Conservation (phyloP, 2,797 vertebrate genomes). For the Oryzias dopingdopingensis region DNA sequence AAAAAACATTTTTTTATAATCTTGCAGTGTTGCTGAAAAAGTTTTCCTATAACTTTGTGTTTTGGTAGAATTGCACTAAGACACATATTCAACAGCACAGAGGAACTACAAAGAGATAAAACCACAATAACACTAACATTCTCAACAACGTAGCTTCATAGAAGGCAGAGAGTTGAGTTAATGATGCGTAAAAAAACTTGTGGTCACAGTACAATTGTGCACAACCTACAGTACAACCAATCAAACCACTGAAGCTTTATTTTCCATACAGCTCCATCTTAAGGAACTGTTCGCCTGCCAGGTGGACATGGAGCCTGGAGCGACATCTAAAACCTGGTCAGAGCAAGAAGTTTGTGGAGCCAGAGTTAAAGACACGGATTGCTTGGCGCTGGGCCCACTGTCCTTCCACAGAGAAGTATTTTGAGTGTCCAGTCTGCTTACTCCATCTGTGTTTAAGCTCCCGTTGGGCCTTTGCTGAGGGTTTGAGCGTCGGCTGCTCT, state of each 20-base stretch:
- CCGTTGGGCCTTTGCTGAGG: conserved; percentile 12
- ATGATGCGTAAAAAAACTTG: conserved; percentile 16
- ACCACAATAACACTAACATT: neutral
- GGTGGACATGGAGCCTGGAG: conserved; percentile 52
- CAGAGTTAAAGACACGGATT: conserved; percentile 33
- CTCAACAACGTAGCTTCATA: neutral
- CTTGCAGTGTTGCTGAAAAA: too few species aligned
- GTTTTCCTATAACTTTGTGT: neutral
- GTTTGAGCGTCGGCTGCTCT: conserved; percentile 13
- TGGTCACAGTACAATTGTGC: conserved; percentile 5
- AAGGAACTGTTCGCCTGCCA: conserved; percentile 30
- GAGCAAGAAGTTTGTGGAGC: neutral
- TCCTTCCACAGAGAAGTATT: conserved; percentile 31
- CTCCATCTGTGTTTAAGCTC: conserved; percentile 8
- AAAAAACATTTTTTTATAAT: too few species aligned
- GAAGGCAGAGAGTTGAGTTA: neutral
- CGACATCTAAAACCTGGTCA: conserved; percentile 51
- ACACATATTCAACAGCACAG: neutral
- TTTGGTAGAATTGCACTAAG: neutral
- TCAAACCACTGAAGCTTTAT: conserved; percentile 51
- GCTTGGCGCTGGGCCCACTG: conserved; percentile 34
- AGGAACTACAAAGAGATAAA: conserved; percentile 8
- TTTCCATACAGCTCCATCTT: conserved; percentile 44
- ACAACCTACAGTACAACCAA: conserved; percentile 11
- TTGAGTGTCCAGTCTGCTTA: conserved; percentile 1